Percentiles rank a stretch among this genome's conserved stretches.
phyloP scores from a whole-genome alignment of 2,113 vertebrate species.

The Gasterosteus nipponicus region DNA sequence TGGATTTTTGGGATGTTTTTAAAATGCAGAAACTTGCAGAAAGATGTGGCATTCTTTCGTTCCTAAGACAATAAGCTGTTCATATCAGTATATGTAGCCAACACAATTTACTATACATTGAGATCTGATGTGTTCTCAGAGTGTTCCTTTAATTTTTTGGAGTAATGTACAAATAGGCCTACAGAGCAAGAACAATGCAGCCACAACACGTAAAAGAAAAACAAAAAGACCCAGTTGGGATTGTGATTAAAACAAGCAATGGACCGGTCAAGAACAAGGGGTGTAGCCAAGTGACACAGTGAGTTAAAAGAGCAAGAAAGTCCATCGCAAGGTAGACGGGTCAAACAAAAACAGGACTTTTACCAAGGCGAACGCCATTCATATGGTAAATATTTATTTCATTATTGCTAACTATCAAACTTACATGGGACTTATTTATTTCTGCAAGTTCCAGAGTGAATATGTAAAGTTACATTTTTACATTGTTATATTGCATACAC shows the following conservation, averaged over 20 bases:
- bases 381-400: neutral
- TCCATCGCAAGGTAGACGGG: neutral
- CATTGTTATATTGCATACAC: no score
- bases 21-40: no score
- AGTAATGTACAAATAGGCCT: conserved; percentile 3
- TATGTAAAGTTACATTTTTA: neutral
- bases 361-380: neutral
- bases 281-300: neutral
- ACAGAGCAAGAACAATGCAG: neutral
- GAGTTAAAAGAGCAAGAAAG: neutral
- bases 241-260: neutral
- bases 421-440: neutral
- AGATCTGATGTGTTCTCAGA: no score
- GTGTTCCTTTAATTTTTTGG: no score
- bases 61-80: no score
- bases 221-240: neutral
- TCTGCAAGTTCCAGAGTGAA: neutral
- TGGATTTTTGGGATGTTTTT: no score
- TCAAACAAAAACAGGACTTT: neutral
- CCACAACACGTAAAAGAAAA: neutral
- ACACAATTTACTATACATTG: no score
- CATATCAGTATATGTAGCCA: no score
- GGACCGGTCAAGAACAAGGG: neutral
- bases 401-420: no score
- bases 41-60: no score